Evolutionary conservation across 2,113 vertebrate species (phyloP).

Genomic region (Channa maculata): DNA sequence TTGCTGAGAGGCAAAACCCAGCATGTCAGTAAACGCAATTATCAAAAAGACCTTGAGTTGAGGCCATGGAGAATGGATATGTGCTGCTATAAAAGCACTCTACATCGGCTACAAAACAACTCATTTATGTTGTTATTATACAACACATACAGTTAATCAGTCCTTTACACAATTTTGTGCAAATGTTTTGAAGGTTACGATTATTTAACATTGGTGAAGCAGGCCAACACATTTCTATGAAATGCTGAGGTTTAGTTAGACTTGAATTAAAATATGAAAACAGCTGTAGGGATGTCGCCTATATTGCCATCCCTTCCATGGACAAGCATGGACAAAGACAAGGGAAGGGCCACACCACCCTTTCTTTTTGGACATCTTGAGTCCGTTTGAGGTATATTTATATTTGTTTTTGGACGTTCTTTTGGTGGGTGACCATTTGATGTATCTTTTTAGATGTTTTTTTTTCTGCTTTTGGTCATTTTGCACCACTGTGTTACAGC

Average conservation of each 20-base stretch:
- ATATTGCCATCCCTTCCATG: too few species aligned
- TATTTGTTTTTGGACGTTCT: too few species aligned
- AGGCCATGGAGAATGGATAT: constrained; percentile 14
- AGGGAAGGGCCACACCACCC: too few species aligned
- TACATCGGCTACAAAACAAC: constrained; percentile 23
- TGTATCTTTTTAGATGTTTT: too few species aligned
- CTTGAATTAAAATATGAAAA: not conserved
- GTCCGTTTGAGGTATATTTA: too few species aligned
- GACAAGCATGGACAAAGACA: too few species aligned
- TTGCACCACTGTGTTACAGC: too few species aligned
- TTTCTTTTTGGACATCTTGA: too few species aligned
- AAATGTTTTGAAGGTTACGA: not conserved
- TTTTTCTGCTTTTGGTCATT: too few species aligned
- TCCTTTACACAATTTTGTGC: not conserved
- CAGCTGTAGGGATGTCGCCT: not conserved
- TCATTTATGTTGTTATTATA: constrained; percentile 14
- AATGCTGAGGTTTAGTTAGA: too few species aligned
- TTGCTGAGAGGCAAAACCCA: constrained; percentile 58
- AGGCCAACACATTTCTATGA: not conserved
- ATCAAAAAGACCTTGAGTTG: constrained; percentile 56
- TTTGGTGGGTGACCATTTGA: too few species aligned
- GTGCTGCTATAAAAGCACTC: constrained; percentile 24
- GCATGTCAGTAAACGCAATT: constrained; percentile 73
- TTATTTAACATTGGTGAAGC: not conserved
- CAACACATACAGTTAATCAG: not conserved